phyloP scores from a whole-genome alignment of 2,888 invertebrate species.

The Tetranychus piercei region DNA sequence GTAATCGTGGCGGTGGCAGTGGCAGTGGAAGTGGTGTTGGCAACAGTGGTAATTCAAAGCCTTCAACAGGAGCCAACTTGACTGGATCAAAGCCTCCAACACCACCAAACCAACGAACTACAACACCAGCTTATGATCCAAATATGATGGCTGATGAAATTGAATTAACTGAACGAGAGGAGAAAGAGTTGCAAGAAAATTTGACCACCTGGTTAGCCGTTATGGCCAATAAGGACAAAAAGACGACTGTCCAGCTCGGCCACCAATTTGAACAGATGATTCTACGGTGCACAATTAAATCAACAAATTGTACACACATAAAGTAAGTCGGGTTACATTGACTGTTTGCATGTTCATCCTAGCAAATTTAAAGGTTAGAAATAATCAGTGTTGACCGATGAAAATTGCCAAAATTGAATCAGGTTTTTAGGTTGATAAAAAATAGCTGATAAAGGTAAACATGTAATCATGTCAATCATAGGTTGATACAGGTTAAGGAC shows the following conservation, averaged over 20 bases:
- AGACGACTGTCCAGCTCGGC: constrained; percentile 21
- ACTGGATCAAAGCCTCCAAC: neutral
- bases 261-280: constrained; percentile 26
- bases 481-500: no score
- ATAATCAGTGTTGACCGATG: neutral
- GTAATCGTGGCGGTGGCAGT: neutral
- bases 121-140: neutral
- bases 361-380: neutral
- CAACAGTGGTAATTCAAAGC: neutral
- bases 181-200: constrained; percentile 23
- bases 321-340: constrained; percentile 15
- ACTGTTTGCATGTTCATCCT: neutral
- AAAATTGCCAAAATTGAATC: neutral
- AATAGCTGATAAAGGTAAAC: no score
- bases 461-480: no score
- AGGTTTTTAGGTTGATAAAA: neutral
- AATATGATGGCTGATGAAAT: neutral
- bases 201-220: constrained; percentile 24
- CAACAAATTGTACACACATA: constrained; percentile 21
- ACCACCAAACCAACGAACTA: neutral
- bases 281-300: constrained; percentile 24
- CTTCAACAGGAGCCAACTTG: neutral
- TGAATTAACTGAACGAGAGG: constrained; percentile 23
- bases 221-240: constrained; percentile 20
- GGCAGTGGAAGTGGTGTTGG: neutral